Evolutionary conservation across 2,797 vertebrate genomes (phyloP).

Genomic region (Anguilla megastoma): DNA sequence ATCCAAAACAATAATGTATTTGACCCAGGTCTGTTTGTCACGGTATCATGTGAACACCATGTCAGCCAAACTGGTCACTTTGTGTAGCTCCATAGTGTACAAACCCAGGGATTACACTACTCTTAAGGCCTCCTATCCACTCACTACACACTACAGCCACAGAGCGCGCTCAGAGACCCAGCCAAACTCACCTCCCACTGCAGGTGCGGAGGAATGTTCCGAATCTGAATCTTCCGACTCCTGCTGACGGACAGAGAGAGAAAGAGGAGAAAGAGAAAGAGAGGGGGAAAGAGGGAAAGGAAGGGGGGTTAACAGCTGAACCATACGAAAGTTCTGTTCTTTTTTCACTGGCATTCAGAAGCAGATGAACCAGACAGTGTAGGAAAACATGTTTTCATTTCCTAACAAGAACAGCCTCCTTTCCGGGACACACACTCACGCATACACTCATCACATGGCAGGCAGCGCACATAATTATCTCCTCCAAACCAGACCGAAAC

Average conservation of each 20-base stretch:
- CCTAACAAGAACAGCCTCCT: not conserved
- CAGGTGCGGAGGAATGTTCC: conserved; percentile 94
- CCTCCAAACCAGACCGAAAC: not conserved
- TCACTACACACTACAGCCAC: not conserved
- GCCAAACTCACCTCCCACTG: conserved; percentile 90
- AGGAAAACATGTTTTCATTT: not conserved
- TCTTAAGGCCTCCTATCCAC: not conserved
- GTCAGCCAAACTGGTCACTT: not conserved
- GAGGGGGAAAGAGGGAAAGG: conserved; percentile 53
- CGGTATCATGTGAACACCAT: not conserved
- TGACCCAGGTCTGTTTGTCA: no score
- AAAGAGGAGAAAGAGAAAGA: not conserved
- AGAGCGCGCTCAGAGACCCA: not conserved
- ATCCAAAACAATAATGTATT: no score
- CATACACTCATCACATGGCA: not conserved
- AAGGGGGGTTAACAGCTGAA: conserved; percentile 61
- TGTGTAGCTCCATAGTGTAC: not conserved
- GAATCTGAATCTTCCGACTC: conserved; percentile 96
- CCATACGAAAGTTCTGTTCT: not conserved
- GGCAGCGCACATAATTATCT: not conserved
- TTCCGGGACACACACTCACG: not conserved
- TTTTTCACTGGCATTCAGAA: not conserved
- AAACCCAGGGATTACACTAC: not conserved
- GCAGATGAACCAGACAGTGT: not conserved
- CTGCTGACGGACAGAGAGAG: conserved; percentile 61